Base-by-base conservation (phyloP, 2,888 invertebrate species). In the Cremastinae sp. region DNA sequence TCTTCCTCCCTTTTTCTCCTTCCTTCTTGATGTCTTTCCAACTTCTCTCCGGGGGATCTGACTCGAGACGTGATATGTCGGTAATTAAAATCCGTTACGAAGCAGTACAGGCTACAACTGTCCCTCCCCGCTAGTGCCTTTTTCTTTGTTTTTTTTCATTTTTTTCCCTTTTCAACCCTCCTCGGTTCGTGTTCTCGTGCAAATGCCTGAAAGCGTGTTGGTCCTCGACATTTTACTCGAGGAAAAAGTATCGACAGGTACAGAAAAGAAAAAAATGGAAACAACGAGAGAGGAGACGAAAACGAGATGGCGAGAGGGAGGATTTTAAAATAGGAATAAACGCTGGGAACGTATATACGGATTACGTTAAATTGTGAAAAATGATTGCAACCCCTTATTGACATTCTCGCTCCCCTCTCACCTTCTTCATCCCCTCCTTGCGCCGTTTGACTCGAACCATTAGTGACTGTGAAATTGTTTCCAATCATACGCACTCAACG, bases 301-400 rank as follows among this genome's bases (percentile, higher is more conserved):
- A 51, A 65, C 20, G 47, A 58, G 18, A 4, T n/a, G n/a, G n/a
- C n/a, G 18, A 28, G 61, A 10, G 49, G 18, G 55, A 5, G 55
- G 55, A 49, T 59, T 35, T 37, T 56, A 35, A 43, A 66, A 47
- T 12, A 18, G 49, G 49, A 3, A 37, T 41, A 22, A 66, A 55
- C 12, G 37, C 35, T 16, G 18, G 55, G 58, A 68, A 73, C 64
- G 55, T 70, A 59, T 58, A 51, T 58, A 79, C 69, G 78, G 80
- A 82, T 84, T 82, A 83, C 75, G 73, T 71, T 80, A 84, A 83
- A 85, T 85, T 85, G 85, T 87, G 85, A 86, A 86, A 85, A 87
- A 87, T 85, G 84, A 87, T 85, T 79, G 81, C 72, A 64, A 5
- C 28, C 81, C 71, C 80, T 83, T 84, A 84, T 84, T 85, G 82